Percentiles rank a stretch among this genome's conserved stretches.
phyloP scores from a whole-genome alignment of 1,140 invertebrate species.

The Microplitis mediator region DNA sequence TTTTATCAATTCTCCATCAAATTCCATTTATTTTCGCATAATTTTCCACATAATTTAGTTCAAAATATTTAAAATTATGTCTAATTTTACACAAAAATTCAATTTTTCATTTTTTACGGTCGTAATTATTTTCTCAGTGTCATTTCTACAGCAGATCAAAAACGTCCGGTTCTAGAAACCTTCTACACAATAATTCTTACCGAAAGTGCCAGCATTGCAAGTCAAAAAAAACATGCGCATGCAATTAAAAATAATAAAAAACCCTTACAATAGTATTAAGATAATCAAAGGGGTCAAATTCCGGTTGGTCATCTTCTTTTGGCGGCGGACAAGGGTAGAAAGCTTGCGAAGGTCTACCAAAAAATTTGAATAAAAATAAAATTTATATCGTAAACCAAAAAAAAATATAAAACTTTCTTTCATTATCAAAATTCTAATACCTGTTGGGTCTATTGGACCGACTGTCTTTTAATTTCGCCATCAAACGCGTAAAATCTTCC shows the following conservation, averaged over 20 bases:
- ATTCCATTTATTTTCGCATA: no score
- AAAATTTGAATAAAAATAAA: neutral
- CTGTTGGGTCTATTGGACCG: slow-evolving; percentile 55
- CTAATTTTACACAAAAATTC: no score
- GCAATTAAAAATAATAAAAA: slow-evolving; percentile 2
- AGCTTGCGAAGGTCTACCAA: slow-evolving; percentile 62
- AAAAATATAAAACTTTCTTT: neutral
- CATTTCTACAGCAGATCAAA: no score
- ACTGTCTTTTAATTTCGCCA: slow-evolving; percentile 64
- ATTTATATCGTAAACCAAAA: neutral
- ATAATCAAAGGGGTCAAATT: slow-evolving; percentile 66
- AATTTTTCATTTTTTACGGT: no score
- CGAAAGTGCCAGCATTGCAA: no score
- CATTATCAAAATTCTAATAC: slow-evolving; percentile 35
- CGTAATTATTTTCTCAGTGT: no score
- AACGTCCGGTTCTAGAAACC: no score
- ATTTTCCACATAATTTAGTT: no score
- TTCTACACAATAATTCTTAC: no score
- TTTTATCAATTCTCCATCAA: no score
- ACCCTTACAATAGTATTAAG: slow-evolving; percentile 66
- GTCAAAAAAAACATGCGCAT: neutral
- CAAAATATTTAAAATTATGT: no score
- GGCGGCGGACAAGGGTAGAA: slow-evolving; percentile 73
- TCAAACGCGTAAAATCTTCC: slow-evolving; percentile 66
- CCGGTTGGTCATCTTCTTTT: slow-evolving; percentile 63